Evolutionary conservation across 2,113 vertebrate species (phyloP), one percentile per base, ranked within the genome.

Genomic region (Gallinago paraguaiae): DNA sequence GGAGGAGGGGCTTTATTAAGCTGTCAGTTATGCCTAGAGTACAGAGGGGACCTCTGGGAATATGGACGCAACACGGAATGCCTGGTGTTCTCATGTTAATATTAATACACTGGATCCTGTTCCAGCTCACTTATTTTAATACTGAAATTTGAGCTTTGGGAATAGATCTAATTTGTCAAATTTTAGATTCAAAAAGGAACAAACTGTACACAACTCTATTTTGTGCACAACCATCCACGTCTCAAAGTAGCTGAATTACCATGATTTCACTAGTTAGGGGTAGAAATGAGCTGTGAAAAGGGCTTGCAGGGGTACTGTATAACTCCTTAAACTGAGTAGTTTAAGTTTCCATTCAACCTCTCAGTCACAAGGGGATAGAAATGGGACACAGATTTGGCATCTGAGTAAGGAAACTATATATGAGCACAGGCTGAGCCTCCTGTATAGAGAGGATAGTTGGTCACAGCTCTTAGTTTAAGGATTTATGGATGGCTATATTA

Each of bases 51-150:
- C 65, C 60, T 72, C 65, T 94, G 93, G 92, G 95, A 96, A 88
- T 91, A 72, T 2, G 23, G 37, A 75, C 33, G 16, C 72, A 83
- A 18, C 27, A 35, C 39, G 75, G 64, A 90, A 78, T 65, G 86
- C 19, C 57, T 92, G 24, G 48, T 76, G 90, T 95, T 96, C 90
- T 93, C 90, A 86, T 82, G 86, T 96, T 83, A 78, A 71, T 93
- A 94, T 95, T 95, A 94, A 86, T 94, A 90, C 61, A 71, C 33
- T 86, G 86, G 60, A 41, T 86, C 27, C 76, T 57, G 39, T 76
- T 94, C 57, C 88, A 93, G 70, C 35, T 86, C 72, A 84, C 53
- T 94, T 93, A 93, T 95, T 96, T 93, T 92, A 81, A 83, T 75
- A 86, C 53, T 82, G 76, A 90, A 95, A 94, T 96, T 64, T 94